These are phyloP conservation scores for Matsumurasca onukii DNA, from an alignment of 1,140 invertebrate species.

Conservation along the genomic window DNA sequence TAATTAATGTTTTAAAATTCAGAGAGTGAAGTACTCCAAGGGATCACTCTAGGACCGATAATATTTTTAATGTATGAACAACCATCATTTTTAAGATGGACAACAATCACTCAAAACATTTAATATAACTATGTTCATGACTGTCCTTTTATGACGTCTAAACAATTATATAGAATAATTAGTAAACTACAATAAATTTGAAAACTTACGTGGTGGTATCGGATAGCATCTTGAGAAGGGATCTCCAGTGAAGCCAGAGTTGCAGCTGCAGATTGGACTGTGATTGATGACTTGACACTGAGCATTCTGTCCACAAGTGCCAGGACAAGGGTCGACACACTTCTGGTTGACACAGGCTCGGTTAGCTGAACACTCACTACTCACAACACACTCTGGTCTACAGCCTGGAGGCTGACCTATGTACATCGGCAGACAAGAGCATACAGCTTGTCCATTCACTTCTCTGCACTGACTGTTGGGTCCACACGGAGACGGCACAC, in stretches of 20 bases:
- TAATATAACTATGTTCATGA: too few species aligned
- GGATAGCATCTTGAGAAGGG: slow-evolving; percentile 48
- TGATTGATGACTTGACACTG: slow-evolving; percentile 55
- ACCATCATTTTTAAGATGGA: too few species aligned
- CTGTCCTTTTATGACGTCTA: too few species aligned
- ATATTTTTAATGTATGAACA: too few species aligned
- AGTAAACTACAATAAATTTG: too few species aligned
- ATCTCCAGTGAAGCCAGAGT: slow-evolving; percentile 51
- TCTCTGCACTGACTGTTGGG: slow-evolving; percentile 56
- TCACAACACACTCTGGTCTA: slow-evolving; percentile 54
- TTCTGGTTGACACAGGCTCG: slow-evolving; percentile 54
- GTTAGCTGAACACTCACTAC: slow-evolving; percentile 51
- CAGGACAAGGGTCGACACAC: slow-evolving; percentile 57
- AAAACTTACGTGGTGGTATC: slow-evolving; percentile 42
- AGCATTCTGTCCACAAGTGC: slow-evolving; percentile 52
- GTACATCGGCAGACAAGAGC: slow-evolving; percentile 53
- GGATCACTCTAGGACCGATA: too few species aligned
- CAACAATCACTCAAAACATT: too few species aligned
- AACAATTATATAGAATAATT: too few species aligned
- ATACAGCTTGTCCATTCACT: slow-evolving; percentile 54
- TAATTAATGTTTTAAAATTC: too few species aligned
- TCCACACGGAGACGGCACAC: slow-evolving; percentile 57
- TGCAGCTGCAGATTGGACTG: slow-evolving; percentile 57
- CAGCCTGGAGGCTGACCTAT: slow-evolving; percentile 55
- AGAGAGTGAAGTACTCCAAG: too few species aligned